Evolutionary conservation across 2,113 vertebrate genomes (phyloP).

Genomic region (Noturus placidus): DNA sequence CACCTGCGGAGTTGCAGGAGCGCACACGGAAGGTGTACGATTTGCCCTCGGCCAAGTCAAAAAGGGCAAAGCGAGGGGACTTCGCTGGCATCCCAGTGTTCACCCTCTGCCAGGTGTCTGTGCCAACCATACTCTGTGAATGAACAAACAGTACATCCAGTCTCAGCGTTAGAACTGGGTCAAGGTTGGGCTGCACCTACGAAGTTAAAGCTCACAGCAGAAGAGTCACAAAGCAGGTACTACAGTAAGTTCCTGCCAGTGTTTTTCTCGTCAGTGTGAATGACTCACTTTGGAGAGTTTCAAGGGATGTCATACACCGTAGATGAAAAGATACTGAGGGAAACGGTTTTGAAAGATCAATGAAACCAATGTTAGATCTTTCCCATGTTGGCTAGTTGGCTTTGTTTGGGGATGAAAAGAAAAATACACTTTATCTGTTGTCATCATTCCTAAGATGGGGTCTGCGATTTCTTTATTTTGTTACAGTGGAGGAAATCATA

Average conservation of each 20-base stretch:
- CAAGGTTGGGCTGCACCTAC: neutral
- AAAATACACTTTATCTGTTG: neutral
- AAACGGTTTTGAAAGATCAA: neutral
- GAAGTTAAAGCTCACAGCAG: neutral
- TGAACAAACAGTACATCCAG: neutral
- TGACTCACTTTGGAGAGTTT: neutral
- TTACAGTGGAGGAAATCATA: neutral
- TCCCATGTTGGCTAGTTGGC: neutral
- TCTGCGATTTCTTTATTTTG: neutral
- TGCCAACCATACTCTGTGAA: constrained; percentile 80
- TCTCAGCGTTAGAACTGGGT: neutral
- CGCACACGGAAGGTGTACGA: constrained; percentile 96
- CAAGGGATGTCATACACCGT: too few relatives aligned
- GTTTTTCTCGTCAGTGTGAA: neutral
- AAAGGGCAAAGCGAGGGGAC: constrained; percentile 94
- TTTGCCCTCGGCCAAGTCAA: constrained; percentile 91
- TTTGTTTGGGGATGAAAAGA: neutral
- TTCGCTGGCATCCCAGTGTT: constrained; percentile 94
- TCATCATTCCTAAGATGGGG: neutral
- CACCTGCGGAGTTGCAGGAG: constrained; percentile 91
- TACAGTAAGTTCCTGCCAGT: neutral
- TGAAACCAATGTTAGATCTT: neutral
- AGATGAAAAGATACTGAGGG: neutral
- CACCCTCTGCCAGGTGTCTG: constrained; percentile 92
- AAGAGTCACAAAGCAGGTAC: neutral